Conservation (phyloP, 53 echinoderm and acorn worm genomes). For the Astropecten irregularis region DNA sequence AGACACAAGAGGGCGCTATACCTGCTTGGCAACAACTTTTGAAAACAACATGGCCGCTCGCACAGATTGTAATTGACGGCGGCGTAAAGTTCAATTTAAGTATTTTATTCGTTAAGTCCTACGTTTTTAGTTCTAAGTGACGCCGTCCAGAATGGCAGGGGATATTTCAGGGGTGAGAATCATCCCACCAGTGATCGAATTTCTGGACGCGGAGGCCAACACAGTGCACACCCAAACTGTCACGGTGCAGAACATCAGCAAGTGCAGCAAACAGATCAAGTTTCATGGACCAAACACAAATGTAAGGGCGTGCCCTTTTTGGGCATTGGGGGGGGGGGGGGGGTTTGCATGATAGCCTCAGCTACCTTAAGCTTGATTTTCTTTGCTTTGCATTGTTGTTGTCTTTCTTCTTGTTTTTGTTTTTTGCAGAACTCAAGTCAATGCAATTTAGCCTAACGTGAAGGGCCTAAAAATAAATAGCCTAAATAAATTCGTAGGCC, state of each 20-base stretch:
- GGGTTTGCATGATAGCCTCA: too few relatives aligned
- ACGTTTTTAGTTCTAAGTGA: not conserved
- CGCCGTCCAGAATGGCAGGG: conserved; percentile 89
- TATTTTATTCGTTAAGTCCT: not conserved
- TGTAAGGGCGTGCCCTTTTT: too few relatives aligned
- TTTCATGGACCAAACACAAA: conserved; percentile 92
- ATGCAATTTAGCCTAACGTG: too few relatives aligned
- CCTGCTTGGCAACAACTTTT: conserved; percentile 42
- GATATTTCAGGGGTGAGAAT: conserved; percentile 96
- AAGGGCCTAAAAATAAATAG: too few relatives aligned
- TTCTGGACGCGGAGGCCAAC: conserved; percentile 90
- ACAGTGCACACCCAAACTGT: conserved; percentile 78
- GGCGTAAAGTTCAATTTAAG: not conserved
- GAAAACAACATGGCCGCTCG: conserved; percentile 60
- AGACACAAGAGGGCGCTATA: conserved; percentile 17
- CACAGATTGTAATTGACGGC: not conserved
- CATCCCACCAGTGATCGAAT: conserved; percentile 93
- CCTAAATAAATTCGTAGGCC: too few relatives aligned
- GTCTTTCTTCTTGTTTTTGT: too few relatives aligned
- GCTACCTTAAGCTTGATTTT: too few relatives aligned
- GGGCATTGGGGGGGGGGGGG: too few relatives aligned
- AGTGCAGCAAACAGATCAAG: conserved; percentile 87
- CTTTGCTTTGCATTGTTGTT: too few relatives aligned
- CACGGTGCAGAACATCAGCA: conserved; percentile 91
- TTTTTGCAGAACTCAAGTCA: too few relatives aligned